phyloP scores from a whole-genome alignment of 1,140 invertebrate species.

The Papilio polyxenes region DNA sequence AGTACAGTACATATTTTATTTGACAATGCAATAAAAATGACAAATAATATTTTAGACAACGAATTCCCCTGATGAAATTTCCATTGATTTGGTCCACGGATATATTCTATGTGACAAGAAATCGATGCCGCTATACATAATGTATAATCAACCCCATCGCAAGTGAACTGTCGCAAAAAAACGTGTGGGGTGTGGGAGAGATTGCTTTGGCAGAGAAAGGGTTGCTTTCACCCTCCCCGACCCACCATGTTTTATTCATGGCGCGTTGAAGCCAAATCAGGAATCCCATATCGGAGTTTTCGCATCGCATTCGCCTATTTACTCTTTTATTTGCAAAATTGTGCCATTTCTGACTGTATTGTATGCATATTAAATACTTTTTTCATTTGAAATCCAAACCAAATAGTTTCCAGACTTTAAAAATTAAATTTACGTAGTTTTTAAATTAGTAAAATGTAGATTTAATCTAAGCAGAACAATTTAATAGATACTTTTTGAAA shows the following conservation, averaged over 20 bases:
- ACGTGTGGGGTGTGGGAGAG: conserved; percentile 52
- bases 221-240: conserved; percentile 53
- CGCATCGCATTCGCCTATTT: conserved; percentile 43
- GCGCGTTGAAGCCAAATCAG: conserved; percentile 59
- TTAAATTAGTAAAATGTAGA: background rate
- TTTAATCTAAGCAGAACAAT: too few relatives aligned
- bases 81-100: conserved; percentile 6
- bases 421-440: background rate
- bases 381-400: background rate
- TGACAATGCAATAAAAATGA: background rate
- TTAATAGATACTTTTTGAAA: too few relatives aligned
- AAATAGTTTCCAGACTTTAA: background rate
- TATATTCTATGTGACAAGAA: conserved; percentile 44
- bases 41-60: background rate
- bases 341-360: conserved; percentile 28
- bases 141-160: conserved; percentile 47
- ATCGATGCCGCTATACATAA: conserved; percentile 52
- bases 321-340: conserved; percentile 42
- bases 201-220: conserved; percentile 67
- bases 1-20: too few relatives aligned
- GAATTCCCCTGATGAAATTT: background rate
- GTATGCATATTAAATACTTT: background rate
- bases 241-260: conserved; percentile 74
- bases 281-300: conserved; percentile 57
- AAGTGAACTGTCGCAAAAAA: conserved; percentile 66